These are phyloP conservation scores for Phocoena sinus DNA, from an alignment of 2,113 vertebrate species.

Conservation along the genomic window DNA sequence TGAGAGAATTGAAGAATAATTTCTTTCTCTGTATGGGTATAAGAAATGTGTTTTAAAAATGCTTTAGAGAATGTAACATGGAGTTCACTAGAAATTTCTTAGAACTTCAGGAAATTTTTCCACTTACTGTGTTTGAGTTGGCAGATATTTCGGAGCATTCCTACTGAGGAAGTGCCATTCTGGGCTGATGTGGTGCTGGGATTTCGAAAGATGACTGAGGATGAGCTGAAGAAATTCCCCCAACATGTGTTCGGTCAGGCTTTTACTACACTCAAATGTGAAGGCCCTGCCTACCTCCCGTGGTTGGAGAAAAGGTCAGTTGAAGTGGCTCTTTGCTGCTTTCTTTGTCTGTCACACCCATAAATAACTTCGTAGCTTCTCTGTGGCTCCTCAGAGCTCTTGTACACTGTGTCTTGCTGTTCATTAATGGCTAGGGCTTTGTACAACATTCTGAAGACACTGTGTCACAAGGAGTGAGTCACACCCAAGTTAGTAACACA, in stretches of 20 bases:
- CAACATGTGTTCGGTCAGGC: slow-evolving; percentile 87
- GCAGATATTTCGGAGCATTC: slow-evolving; percentile 87
- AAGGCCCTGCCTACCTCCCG: slow-evolving; percentile 87
- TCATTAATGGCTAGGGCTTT: neutral
- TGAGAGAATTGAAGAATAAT: neutral
- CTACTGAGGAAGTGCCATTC: slow-evolving; percentile 83
- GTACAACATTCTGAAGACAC: neutral
- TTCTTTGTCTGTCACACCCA: neutral
- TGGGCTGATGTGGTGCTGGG: slow-evolving; percentile 91
- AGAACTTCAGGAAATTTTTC: neutral
- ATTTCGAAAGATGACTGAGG: slow-evolving; percentile 86
- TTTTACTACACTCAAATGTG: slow-evolving; percentile 92
- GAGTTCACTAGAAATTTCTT: neutral
- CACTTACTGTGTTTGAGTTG: slow-evolving; percentile 79
- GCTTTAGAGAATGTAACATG: neutral
- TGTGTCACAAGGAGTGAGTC: neutral
- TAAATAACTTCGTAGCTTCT: neutral
- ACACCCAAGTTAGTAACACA: neutral
- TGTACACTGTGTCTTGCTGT: neutral
- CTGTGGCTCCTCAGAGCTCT: neutral
- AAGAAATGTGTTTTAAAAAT: neutral
- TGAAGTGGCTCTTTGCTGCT: neutral
- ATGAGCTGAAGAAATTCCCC: slow-evolving; percentile 89
- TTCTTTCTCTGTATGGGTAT: neutral
- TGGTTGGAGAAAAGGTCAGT: slow-evolving; percentile 93